Percentiles rank a stretch among this genome's conserved stretches.
phyloP scores from a whole-genome alignment of 2,113 vertebrate genomes.

The Onychorhynchus coronatus region DNA sequence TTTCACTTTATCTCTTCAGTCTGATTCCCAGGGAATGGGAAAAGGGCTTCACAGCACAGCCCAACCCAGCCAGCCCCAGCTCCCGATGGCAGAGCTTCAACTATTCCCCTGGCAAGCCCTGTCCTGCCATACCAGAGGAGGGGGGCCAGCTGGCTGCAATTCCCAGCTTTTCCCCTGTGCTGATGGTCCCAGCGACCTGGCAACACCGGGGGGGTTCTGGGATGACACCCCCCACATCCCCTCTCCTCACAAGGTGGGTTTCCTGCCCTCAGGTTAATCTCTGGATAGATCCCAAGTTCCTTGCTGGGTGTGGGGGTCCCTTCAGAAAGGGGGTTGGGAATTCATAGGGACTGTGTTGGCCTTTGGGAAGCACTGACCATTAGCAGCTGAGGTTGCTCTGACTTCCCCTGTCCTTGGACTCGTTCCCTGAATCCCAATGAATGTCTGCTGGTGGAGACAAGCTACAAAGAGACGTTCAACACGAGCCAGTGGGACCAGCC shows the following conservation, averaged over 20 bases:
- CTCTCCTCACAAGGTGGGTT: background rate
- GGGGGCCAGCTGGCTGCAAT: background rate
- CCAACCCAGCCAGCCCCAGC: background rate
- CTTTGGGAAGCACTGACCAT: background rate
- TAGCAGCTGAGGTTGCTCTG: background rate
- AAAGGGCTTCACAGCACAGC: background rate
- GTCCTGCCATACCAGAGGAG: background rate
- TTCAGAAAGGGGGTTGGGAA: background rate
- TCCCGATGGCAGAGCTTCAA: background rate
- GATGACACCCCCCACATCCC: background rate
- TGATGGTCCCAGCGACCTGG: fast-evolving
- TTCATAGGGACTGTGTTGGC: background rate
- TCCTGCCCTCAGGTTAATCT: background rate
- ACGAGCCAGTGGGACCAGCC: background rate
- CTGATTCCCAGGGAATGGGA: background rate
- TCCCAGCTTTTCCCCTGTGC: background rate
- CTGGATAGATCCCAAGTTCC: background rate
- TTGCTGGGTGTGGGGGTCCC: background rate
- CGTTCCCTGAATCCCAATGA: background rate
- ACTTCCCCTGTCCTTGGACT: background rate
- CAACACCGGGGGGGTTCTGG: fast-evolving
- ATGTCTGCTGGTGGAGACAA: background rate
- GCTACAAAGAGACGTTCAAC: background rate
- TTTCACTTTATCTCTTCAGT: background rate
- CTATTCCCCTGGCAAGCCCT: background rate